Evolutionary conservation across 2,888 invertebrate species (phyloP).

Genomic region (Cepaea hortensis): DNA sequence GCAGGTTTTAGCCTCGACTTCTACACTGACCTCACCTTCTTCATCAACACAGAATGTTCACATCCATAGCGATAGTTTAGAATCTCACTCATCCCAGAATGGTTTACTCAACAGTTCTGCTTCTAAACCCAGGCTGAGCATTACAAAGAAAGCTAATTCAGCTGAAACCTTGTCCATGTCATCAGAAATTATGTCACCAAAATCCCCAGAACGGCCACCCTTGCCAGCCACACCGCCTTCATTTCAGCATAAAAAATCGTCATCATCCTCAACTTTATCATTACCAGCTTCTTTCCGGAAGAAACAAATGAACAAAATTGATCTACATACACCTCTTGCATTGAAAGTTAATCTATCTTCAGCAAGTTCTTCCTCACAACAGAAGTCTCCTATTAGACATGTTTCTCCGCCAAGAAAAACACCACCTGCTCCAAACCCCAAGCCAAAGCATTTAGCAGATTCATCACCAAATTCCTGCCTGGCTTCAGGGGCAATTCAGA

Average conservation of each 20-base stretch:
- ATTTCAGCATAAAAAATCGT: not conserved
- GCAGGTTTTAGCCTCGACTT: not conserved
- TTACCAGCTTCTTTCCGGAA: conserved; percentile 37
- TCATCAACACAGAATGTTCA: not conserved
- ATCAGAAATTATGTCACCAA: not conserved
- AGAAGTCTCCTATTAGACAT: conserved; percentile 23
- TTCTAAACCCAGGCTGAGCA: not conserved
- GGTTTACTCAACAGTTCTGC: not conserved
- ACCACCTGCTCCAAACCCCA: conserved; percentile 1
- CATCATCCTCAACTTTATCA: conserved; percentile 29
- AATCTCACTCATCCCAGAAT: not conserved
- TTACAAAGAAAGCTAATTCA: conserved; percentile 6
- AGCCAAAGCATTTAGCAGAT: not conserved
- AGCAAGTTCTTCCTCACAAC: not conserved
- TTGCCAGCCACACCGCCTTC: conserved; percentile 34
- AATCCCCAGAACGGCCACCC: conserved; percentile 28
- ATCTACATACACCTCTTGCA: not conserved
- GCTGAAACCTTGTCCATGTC: conserved; percentile 3
- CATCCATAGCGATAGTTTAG: not conserved
- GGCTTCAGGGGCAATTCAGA: not conserved
- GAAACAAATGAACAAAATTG: not conserved
- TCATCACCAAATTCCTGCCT: not conserved
- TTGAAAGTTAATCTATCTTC: not conserved
- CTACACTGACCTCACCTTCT: not conserved
- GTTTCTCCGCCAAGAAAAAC: not conserved